phyloP scores from a whole-genome alignment of 2,113 vertebrate species.

The Tetrax tetrax region DNA sequence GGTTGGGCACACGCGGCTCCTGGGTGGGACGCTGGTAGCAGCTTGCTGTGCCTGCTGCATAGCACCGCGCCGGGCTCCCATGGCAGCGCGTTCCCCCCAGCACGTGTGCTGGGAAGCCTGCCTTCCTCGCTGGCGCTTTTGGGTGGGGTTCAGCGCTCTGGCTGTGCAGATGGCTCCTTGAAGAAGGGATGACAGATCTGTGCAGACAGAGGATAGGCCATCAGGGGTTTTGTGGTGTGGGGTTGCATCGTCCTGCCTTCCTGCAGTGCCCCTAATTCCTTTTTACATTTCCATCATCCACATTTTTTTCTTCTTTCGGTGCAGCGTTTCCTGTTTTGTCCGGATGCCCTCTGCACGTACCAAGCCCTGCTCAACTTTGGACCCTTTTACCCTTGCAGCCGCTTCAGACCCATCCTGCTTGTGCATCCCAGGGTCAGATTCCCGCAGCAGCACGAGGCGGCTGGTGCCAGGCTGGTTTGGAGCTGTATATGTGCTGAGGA shows the following conservation, averaged over 20 bases:
- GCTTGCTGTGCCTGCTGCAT: slow-evolving; percentile 13
- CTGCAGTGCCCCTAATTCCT: not conserved
- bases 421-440: not conserved
- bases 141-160: not conserved
- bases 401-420: not conserved
- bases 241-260: not conserved
- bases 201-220: not conserved
- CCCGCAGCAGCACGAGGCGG: not conserved
- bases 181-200: not conserved
- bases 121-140: not conserved
- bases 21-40: slow-evolving; percentile 13
- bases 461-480: slow-evolving; percentile 15
- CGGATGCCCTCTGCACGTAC: fast-evolving
- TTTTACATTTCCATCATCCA: not conserved
- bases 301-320: not conserved
- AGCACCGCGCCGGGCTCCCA: not conserved
- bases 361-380: not conserved
- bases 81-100: not conserved
- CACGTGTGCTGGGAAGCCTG: not conserved
- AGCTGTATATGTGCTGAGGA: not conserved
- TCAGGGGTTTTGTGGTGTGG: not conserved
- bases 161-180: not conserved
- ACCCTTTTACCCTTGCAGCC: not conserved
- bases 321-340: not conserved
- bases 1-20: not conserved